These are phyloP conservation scores for human (Homo sapiens) DNA, from an alignment of 2,113 vertebrate genomes.

Conservation along the genomic window DNA sequence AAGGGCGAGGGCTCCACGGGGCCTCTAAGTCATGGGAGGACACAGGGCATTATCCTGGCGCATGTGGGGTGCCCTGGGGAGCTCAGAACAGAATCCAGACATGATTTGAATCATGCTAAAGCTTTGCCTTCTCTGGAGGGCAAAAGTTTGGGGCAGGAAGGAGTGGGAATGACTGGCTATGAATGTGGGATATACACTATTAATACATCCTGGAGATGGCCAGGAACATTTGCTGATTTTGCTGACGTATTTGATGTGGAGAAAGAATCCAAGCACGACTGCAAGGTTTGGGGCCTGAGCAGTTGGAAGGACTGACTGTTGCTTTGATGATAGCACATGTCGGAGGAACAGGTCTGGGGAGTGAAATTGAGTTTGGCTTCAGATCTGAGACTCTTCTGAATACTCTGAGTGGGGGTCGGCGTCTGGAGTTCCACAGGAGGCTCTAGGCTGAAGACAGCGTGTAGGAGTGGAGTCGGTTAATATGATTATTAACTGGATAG, in stretches of 20 bases:
- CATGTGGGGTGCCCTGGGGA: not conserved
- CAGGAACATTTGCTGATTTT: fast-evolving
- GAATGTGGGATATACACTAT: too few species aligned
- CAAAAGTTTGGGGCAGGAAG: not conserved
- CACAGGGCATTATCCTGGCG: not conserved
- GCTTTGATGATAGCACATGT: not conserved
- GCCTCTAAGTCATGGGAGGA: not conserved
- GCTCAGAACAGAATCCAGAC: not conserved
- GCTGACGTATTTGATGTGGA: fast-evolving
- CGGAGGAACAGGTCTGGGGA: too few species aligned
- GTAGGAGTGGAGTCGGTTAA: too few species aligned
- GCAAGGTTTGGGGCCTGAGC: not conserved
- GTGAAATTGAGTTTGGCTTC: fast-evolving
- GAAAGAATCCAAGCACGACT: too few species aligned
- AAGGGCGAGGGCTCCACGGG: fast-evolving
- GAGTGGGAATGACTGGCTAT: too few species aligned
- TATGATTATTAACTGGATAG: too few species aligned
- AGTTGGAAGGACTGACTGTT: too few species aligned
- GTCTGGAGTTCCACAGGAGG: not conserved
- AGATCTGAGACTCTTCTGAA: not conserved
- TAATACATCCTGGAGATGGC: too few species aligned
- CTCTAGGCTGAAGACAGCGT: fast-evolving
- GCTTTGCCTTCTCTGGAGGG: not conserved
- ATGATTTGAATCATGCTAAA: fast-evolving
- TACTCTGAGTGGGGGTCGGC: fast-evolving